These are phyloP conservation scores for Epirrhoe tristata DNA, from an alignment of 2,888 invertebrate species.

Conservation along the genomic window DNA sequence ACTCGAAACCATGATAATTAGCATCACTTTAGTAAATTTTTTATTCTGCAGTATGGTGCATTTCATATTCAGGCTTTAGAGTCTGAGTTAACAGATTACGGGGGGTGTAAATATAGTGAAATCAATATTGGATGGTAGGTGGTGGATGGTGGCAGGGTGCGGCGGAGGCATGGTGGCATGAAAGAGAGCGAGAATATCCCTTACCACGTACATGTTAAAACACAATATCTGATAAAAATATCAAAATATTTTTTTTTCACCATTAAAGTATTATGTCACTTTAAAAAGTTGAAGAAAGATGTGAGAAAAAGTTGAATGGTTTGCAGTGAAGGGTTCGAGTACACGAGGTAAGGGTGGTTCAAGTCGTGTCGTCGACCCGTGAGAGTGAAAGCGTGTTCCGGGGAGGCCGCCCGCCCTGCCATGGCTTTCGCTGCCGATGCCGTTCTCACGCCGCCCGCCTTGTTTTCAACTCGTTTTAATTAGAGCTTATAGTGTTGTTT, in stretches of 20 bases:
- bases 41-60: background rate
- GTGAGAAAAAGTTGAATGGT: conserved; percentile 24
- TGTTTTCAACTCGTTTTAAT: conserved; percentile 72
- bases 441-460: conserved; percentile 75
- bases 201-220: conserved; percentile 55
- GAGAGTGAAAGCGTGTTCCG: conserved; percentile 83
- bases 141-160: conserved; percentile 72
- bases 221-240: conserved; percentile 7
- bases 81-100: conserved; percentile 73
- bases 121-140: conserved; percentile 81
- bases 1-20: too few relatives aligned
- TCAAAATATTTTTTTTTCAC: background rate
- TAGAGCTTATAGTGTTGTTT: conserved; percentile 43
- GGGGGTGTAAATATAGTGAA: conserved; percentile 79
- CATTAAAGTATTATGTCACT: background rate
- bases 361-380: conserved; percentile 81
- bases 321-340: conserved; percentile 54
- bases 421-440: conserved; percentile 83
- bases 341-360: conserved; percentile 70
- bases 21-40: background rate
- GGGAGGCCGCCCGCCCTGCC: conserved; percentile 77
- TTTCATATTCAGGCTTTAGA: conserved; percentile 25
- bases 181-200: conserved; percentile 61
- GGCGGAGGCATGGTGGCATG: conserved; percentile 50
- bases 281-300: background rate